Evolutionary conservation across 2,797 vertebrate genomes (phyloP).

Genomic region (Geranospiza caerulescens): DNA sequence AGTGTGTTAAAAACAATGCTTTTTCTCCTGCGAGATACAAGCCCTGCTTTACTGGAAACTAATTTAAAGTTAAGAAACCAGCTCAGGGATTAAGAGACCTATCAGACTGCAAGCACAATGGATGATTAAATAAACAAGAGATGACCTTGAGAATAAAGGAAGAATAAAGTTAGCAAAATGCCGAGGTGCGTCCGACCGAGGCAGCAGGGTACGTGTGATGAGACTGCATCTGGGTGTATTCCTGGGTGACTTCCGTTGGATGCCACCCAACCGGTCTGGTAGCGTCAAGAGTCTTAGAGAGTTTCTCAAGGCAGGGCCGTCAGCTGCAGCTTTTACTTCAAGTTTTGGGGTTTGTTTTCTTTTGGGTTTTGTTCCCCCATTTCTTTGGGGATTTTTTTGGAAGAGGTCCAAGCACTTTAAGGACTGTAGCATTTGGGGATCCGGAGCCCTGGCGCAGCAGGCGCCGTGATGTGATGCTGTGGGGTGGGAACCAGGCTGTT

Average conservation of each 20-base stretch:
- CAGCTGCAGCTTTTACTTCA: neutral
- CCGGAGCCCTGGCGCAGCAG: neutral
- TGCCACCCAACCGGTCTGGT: too few species aligned
- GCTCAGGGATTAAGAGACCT: neutral
- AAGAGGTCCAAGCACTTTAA: too few species aligned
- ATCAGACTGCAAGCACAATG: neutral
- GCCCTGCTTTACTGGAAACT: slow-evolving; percentile 41
- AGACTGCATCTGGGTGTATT: too few species aligned
- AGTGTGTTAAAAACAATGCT: slow-evolving; percentile 79
- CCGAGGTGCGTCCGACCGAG: rapidly evolving
- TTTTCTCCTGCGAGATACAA: neutral
- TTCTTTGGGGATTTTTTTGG: rapidly evolving
- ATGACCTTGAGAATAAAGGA: slow-evolving; percentile 69
- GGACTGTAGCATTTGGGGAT: neutral
- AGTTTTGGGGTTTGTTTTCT: neutral
- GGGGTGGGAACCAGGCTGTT: neutral
- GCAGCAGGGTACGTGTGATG: neutral
- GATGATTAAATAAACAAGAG: neutral
- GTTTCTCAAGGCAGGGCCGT: neutral
- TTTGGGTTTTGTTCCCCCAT: rapidly evolving
- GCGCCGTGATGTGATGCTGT: rapidly evolving
- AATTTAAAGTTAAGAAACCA: slow-evolving; percentile 61
- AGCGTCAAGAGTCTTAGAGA: rapidly evolving
- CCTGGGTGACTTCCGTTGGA: rapidly evolving
- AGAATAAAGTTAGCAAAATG: neutral